phyloP scores from a whole-genome alignment of 2,113 vertebrate species.

The Acanthisitta chloris region DNA sequence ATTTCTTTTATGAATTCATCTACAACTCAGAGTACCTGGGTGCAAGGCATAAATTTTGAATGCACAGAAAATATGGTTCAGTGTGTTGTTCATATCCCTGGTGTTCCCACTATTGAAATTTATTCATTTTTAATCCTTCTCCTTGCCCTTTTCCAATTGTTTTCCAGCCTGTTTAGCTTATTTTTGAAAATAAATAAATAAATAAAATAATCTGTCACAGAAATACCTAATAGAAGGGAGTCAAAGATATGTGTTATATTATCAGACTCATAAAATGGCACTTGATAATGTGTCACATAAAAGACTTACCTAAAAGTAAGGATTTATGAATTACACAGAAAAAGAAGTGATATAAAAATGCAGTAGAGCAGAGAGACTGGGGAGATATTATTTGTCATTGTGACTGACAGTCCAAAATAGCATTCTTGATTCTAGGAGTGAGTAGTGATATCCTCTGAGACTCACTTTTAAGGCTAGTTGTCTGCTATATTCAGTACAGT shows the following conservation, averaged over 20 bases:
- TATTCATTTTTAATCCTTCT: background rate
- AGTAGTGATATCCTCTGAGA: conserved; percentile 5
- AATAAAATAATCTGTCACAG: background rate
- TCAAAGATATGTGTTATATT: background rate
- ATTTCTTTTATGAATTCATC: background rate
- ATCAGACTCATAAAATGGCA: conserved; percentile 34
- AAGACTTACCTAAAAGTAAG: conserved; percentile 26
- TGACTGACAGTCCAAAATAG: conserved; percentile 52
- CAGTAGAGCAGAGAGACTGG: background rate
- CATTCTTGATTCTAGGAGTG: background rate
- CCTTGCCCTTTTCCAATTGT: background rate
- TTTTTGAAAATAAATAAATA: background rate
- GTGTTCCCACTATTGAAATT: background rate
- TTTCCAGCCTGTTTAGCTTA: background rate
- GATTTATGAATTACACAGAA: conserved; percentile 49
- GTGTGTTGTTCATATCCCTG: background rate
- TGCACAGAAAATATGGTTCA: background rate
- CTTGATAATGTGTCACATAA: conserved; percentile 38
- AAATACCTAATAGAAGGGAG: background rate
- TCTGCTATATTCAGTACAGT: background rate
- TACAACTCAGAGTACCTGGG: background rate
- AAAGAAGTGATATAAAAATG: conserved; percentile 45
- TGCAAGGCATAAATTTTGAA: background rate
- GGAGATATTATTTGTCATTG: conserved; percentile 47
- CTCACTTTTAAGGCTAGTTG: background rate